Evolutionary conservation across 1,140 invertebrate genomes (phyloP).

Genomic region (Drusus annulatus): DNA sequence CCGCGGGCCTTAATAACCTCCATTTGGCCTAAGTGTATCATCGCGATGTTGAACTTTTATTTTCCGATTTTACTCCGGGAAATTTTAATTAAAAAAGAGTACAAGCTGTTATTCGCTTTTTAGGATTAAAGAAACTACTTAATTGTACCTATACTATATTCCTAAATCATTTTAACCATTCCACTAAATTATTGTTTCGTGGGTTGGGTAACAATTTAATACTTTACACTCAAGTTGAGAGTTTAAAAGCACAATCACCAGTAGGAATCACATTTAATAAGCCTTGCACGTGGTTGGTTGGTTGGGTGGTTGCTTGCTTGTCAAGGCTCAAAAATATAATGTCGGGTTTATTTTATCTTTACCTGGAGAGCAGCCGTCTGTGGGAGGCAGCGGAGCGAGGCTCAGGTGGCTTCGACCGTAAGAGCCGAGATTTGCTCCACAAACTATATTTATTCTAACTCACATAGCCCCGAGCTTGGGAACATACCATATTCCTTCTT

Average conservation of each 20-base stretch:
- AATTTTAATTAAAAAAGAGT: conserved; percentile 21
- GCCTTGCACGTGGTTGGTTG: no score
- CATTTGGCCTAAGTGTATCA: conserved; percentile 22
- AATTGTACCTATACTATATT: neutral
- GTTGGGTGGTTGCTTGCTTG: neutral
- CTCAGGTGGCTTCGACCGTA: conserved; percentile 10
- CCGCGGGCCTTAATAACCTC: conserved; percentile 31
- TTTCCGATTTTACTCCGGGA: neutral
- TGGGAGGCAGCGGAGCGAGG: neutral
- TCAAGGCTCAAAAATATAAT: neutral
- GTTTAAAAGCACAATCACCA: no score
- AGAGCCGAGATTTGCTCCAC: conserved; percentile 15
- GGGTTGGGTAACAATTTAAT: no score
- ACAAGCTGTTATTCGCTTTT: conserved; percentile 2
- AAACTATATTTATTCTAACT: conserved; percentile 36
- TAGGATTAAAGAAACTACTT: neutral
- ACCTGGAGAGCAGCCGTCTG: neutral
- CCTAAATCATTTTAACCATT: neutral
- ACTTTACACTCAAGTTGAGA: no score
- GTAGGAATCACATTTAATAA: no score
- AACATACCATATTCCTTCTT: no score
- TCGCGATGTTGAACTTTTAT: conserved; percentile 1
- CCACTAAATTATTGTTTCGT: no score
- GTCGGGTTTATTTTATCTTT: neutral
- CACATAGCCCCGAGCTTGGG: neutral